phyloP scores from a whole-genome alignment of 2,113 vertebrate species.

The Notechis scutatus region DNA sequence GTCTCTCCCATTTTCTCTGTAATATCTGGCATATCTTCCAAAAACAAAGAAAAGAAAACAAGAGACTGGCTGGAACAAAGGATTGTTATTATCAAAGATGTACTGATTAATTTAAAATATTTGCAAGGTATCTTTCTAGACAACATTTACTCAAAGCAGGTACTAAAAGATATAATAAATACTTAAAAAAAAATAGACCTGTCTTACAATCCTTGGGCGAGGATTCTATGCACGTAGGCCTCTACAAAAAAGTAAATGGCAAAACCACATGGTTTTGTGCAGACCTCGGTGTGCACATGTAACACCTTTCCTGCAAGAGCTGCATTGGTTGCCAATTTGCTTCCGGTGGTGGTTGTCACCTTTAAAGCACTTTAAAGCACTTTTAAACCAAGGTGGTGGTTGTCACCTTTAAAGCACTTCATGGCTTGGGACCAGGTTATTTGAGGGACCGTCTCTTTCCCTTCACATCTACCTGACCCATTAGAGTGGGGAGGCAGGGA shows the following conservation, averaged over 20 bases:
- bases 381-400: too few species aligned
- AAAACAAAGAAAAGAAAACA: fast-evolving
- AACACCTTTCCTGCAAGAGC: too few species aligned
- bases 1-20: constrained; percentile 67
- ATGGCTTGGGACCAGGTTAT: too few species aligned
- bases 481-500: too few species aligned
- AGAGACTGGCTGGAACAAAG: neutral
- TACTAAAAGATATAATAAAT: neutral
- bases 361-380: too few species aligned
- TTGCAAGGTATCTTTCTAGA: neutral
- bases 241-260: neutral
- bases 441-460: too few species aligned
- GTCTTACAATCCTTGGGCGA: neutral
- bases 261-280: too few species aligned
- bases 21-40: constrained; percentile 83
- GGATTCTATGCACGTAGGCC: neutral
- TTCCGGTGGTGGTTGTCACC: too few species aligned
- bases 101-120: neutral
- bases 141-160: neutral
- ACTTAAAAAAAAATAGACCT: neutral
- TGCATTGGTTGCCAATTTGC: too few species aligned
- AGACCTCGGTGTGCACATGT: too few species aligned
- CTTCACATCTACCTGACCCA: too few species aligned
- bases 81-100: neutral
- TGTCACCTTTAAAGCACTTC: too few species aligned